Evolutionary conservation across 2,113 vertebrate genomes (phyloP), one percentile per base, ranked within the genome.

Genomic region (Oncorhynchus gorbuscha): DNA sequence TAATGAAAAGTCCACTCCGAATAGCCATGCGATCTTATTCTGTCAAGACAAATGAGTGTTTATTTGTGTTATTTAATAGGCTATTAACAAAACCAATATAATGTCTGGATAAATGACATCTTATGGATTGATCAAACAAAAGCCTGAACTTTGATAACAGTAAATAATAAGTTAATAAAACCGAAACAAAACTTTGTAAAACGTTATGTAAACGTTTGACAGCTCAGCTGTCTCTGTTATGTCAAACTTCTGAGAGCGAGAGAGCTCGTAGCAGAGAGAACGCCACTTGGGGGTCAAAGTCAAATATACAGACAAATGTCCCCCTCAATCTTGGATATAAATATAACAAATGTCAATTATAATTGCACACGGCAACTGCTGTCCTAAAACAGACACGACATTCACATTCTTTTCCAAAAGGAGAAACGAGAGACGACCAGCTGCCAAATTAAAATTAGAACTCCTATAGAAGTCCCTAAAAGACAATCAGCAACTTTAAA

Each of bases 381-480:
- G 1, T 90, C 88, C 89, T 86, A 89, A 92, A 91, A 87, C 76
- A 77, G 79, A 73, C 69, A 71, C 20, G 79, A 81, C 83, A 81
- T 39, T 66, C 76, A 77, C 45, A 48, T 28, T 75, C 74, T 58
- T 76, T 78, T 73, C 80, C 16, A 32, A 78, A 75, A 79, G 59
- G 74, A 76, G 73, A 45, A 45, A 76, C 49, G n/a, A 78, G 7
- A 9, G 2, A 45, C 35, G 74, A 79, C 16, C 58, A 14, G 69
- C 83, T 80, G 65, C 3, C 45, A 26, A 12, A 69, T 73, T 65
- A 59, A 62, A 59, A 68, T 20, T 3, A 30, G 2, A 62, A 77
- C 74, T 80, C 59, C 61, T 68, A 45, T 39, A 39, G 39, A 83
- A 75, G 24, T 68, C 16, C 18, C 5, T 20, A 61, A 28, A 68